Base-by-base conservation (phyloP, 2,797 vertebrate species). In the Anabacerthia variegaticeps region DNA sequence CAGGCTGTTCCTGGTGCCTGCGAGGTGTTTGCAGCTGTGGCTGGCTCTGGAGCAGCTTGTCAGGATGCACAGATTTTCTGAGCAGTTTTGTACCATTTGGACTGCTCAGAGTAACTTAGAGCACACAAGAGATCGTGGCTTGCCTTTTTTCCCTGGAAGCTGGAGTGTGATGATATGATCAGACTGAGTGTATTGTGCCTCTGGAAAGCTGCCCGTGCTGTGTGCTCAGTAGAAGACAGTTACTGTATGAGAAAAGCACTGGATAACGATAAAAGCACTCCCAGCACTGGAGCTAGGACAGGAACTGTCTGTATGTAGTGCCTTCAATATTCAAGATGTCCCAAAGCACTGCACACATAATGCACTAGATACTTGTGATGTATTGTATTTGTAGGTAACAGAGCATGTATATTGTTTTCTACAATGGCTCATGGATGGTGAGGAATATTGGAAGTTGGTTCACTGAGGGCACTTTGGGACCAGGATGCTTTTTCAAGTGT, bases 241-340 rank as follows among this genome's bases (percentile, higher is more conserved):
- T 55, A 49, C 79, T 36, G 36, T 44, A 7, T 39, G 90, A 86
- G 39, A 85, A 91, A 97, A 96, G 92, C 62, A 91, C 28, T 21
- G 20, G 39, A 41, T 41, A 62, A 30, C 30, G 20, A 30, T 22
- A 32, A 30, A 62, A 62, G 37, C 27, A 78, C 68, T 52, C 28
- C 52, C 78, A 75, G 69, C 67, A 44, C 75, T 82, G 85, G 58
- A 79, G 58, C 48, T 19, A 75, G 90, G 83, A 54, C 36, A 65
- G 94, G 86, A 92, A 48, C 74, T 94, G 93, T 43, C 89, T 96
- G 87, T 72, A 78, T 46, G 85, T 65, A 44, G 89, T 94, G 87
- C 95, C 95, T 97, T 96, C 87, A 75, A 62, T 51, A 26, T 65
- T 74, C 61, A 61, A 86, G 79, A 46, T 62, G 72, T 94, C 74